Base-by-base conservation (phyloP, 2,113 vertebrate genomes). In the Oxygymnocypris stewartii region DNA sequence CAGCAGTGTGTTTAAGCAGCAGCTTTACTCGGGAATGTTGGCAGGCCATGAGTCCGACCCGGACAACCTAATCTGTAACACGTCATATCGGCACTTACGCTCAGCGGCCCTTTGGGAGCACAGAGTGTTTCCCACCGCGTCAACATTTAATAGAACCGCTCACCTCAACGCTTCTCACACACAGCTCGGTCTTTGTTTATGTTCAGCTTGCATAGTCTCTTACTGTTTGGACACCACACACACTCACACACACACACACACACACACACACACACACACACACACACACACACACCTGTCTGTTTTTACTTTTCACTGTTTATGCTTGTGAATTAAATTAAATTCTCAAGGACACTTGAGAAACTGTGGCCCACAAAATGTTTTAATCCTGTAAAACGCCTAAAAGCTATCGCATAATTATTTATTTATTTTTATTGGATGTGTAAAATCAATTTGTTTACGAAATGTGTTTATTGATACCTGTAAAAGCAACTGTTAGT, bases 21-120 rank as follows among this genome's bases (percentile, higher is more conserved):
- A 92, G 91, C 65, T 90, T 88, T 90, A 84, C 25, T 84, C 73
- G 28, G 89, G 87, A 90, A 90, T 89, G 84, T 18, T 89, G 89
- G 79, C n/a, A n/a, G 78, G 86, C n/a, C 67, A 14, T 14, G 40
- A 49, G 57, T 31, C 79, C 5, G 6, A 88, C 86, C 77, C 65
- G 73, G 80, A 87, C 75, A 74, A 84, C 87, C 86, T 88, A 85
- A 90, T 91, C 85, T 92, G 88, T 88, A 89, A 88, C 83, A 0
- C 87, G 91, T 89, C 59, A 57, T 28, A 86, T 92, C 89, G 90
- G 83, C 76, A 85, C 59, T 77, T 88, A 80, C 49, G 54, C 51
- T 77, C 51, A 57, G 59, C 49, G 23, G 51, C 84, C 57, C 87
- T 20, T 61, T 28, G 31, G 84, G 79, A 85, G 23, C 44, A 18